Conservation (phyloP, 92 coral and sea anemone species). For the Zoanthus sansibaricus region DNA sequence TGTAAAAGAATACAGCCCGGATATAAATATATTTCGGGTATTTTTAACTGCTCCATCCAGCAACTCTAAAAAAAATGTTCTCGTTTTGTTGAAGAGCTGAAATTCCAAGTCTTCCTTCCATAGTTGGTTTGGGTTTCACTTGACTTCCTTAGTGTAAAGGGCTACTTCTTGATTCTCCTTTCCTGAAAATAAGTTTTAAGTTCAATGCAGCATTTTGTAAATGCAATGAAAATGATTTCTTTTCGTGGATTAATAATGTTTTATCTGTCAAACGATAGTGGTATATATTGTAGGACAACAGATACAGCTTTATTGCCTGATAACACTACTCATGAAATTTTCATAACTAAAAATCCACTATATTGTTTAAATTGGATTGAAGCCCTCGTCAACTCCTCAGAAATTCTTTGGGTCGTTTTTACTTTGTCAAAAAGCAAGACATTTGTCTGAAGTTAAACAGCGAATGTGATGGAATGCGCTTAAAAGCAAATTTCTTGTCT, state of each 20-base stretch:
- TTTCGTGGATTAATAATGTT: not conserved
- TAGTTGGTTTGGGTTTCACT: not conserved
- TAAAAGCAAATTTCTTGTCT: constrained; percentile 12
- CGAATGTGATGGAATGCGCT: constrained; percentile 19
- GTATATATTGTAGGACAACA: constrained; percentile 1
- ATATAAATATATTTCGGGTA: constrained; percentile 9
- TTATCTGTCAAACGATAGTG: constrained; percentile 33
- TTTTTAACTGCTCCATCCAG: not conserved
- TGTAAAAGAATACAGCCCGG: too few species aligned
- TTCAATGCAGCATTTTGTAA: constrained; percentile 26
- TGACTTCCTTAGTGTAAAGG: not conserved
- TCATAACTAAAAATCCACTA: too few species aligned
- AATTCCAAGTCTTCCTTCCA: constrained; percentile 20
- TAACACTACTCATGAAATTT: not conserved
- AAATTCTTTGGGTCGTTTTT: not conserved
- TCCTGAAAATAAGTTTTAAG: not conserved
- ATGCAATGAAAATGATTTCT: not conserved
- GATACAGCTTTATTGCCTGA: not conserved
- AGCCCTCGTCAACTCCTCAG: not conserved
- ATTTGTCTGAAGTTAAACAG: constrained; percentile 13
- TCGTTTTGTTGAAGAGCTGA: not conserved
- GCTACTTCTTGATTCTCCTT: not conserved
- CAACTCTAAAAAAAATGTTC: constrained; percentile 14
- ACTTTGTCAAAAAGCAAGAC: constrained; percentile 6
- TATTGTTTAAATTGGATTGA: not conserved